Evolutionary conservation across 2,113 vertebrate genomes (phyloP).

Genomic region (Turdus rufiventris): DNA sequence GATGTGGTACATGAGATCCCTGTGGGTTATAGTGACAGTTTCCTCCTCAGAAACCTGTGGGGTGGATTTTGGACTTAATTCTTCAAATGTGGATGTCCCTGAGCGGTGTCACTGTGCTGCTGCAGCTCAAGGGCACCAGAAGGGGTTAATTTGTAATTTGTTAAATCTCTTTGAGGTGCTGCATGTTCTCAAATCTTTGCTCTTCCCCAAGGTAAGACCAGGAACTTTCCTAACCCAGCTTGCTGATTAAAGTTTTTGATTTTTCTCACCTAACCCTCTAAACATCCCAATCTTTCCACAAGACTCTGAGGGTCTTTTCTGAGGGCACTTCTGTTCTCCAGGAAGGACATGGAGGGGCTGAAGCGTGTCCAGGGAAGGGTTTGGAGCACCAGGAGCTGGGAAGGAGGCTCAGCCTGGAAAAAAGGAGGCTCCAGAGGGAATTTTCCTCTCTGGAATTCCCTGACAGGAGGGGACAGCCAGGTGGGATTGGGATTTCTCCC

Average conservation of each 20-base stretch:
- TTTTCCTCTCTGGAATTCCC: background rate
- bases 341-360: background rate
- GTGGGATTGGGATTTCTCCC: background rate
- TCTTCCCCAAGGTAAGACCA: background rate
- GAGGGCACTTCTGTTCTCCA: background rate
- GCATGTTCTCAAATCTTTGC: background rate
- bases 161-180: background rate
- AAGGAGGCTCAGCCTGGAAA: background rate
- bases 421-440: background rate
- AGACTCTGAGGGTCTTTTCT: background rate
- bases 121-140: background rate
- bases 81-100: rapidly evolving
- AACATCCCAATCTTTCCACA: background rate
- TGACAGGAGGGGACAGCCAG: background rate
- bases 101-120: background rate
- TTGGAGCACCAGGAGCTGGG: background rate
- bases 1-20: rapidly evolving
- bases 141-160: rapidly evolving
- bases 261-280: background rate
- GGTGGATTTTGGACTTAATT: background rate
- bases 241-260: background rate
- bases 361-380: background rate
- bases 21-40: rapidly evolving
- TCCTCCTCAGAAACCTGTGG: background rate
- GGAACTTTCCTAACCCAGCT: background rate